Evolutionary conservation across 1,140 invertebrate genomes (phyloP), one percentile per base, ranked within the genome.

Genomic region (Limonius californicus): DNA sequence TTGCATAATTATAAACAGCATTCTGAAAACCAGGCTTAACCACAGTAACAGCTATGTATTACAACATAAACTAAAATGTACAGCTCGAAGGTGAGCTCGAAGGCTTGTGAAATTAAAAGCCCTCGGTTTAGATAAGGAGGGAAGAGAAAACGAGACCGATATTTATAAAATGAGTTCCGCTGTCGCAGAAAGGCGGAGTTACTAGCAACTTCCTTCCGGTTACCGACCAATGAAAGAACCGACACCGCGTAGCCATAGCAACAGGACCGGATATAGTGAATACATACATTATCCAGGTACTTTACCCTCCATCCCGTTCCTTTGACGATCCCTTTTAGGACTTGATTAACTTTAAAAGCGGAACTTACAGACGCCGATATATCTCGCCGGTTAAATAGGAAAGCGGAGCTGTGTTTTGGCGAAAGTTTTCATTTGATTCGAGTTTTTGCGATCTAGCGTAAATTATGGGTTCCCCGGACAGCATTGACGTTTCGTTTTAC

Each of bases 241-340:
- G 3, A 19, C 19, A 54, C 47, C 47, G 54, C 47, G 59, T 61
- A 61, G 27, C 47, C 59, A 61, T 61, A 61, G 59, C 50, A 61
- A 61, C 59, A 35, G 27, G 35, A 47, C 59, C 59, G 59, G 59
- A 61, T 61, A 54, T 61, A 61, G 45, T 21, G 19, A 19, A 50
- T 50, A 50, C 45, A 50, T 50, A 50, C 20, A 50, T 50, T 50
- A 50, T 50, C 45, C 45, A 50, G 45, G 45, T 50, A 50, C 45
- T 50, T 50, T 50, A 50, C 16, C 45, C 45, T 50, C 45, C 45
- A 21, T 19, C 45, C 45, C 45, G 16, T 50, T 50, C 45, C 45
- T 18, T 50, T 50, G 45, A 50, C 45, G 45, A 50, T 50, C 45
- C 45, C 45, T 50, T 50, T 50, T 50, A 50, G 32, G 39, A 57